These are phyloP conservation scores for Ptychodera flava DNA, from an alignment of 35 echinoderm and acorn worm species.

Conservation along the genomic window DNA sequence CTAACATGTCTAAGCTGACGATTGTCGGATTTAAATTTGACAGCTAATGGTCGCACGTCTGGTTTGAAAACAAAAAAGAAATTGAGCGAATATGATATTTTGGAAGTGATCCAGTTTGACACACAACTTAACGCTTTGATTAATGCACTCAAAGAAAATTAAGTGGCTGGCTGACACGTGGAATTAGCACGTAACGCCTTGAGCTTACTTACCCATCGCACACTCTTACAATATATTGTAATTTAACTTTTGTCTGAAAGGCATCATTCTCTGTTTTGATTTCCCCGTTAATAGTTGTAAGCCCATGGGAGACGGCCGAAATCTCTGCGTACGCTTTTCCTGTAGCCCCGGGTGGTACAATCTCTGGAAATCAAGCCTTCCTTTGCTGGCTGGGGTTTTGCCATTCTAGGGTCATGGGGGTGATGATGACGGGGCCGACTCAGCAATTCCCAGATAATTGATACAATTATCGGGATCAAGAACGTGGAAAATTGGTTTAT, in stretches of 20 bases:
- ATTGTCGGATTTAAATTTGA: too few relatives aligned
- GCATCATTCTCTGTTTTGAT: neutral
- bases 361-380: neutral
- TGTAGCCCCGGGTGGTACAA: neutral
- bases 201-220: neutral
- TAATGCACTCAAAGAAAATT: neutral
- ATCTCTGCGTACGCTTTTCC: neutral
- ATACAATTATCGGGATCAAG: neutral
- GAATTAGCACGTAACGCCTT: neutral
- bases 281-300: neutral
- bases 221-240: neutral
- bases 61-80: too few relatives aligned
- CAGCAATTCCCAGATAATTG: neutral
- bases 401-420: neutral
- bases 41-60: too few relatives aligned
- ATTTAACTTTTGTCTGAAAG: neutral
- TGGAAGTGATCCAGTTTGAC: too few relatives aligned
- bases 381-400: neutral
- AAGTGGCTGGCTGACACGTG: neutral
- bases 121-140: neutral
- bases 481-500: neutral
- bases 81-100: too few relatives aligned
- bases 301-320: neutral
- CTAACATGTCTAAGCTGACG: too few relatives aligned
- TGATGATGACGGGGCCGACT: neutral